Evolutionary conservation across 2,888 invertebrate species (phyloP).

Genomic region (Notocelia uddmanniana): DNA sequence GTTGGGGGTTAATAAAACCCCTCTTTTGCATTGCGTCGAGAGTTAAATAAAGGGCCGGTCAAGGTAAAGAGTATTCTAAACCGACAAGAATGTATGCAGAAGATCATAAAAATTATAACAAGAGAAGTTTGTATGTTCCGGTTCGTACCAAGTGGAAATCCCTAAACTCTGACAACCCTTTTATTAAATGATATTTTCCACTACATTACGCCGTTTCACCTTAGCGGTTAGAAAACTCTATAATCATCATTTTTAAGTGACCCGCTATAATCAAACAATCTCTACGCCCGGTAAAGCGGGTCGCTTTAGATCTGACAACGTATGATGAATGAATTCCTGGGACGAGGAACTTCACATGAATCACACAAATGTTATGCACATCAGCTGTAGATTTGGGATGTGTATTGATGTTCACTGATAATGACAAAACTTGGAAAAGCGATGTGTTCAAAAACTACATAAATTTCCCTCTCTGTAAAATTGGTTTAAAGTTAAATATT

Average conservation of each 20-base stretch:
- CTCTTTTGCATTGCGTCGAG: no score
- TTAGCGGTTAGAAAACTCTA: slow-evolving; percentile 33
- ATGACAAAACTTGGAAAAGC: background rate
- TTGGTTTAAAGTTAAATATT: no score
- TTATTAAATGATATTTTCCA: background rate
- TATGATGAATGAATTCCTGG: slow-evolving; percentile 70
- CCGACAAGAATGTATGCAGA: no score
- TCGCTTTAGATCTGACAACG: slow-evolving; percentile 76
- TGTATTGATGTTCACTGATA: background rate
- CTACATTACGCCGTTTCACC: background rate
- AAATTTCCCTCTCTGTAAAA: no score
- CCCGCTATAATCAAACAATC: slow-evolving; percentile 67
- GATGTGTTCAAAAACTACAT: no score
- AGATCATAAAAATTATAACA: no score
- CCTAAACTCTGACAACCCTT: no score
- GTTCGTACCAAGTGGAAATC: no score
- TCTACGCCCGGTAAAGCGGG: slow-evolving; percentile 67
- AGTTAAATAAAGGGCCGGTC: no score
- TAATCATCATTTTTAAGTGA: slow-evolving; percentile 57
- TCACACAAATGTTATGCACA: background rate
- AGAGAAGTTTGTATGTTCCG: no score
- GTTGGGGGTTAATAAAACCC: no score
- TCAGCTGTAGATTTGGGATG: background rate
- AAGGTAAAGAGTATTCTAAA: no score
- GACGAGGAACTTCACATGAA: slow-evolving; percentile 60